Percentiles rank a stretch among this genome's conserved stretches.
Evolutionary conservation across 2,888 invertebrate genomes (phyloP).

Genomic region (Eupithecia tripunctaria): DNA sequence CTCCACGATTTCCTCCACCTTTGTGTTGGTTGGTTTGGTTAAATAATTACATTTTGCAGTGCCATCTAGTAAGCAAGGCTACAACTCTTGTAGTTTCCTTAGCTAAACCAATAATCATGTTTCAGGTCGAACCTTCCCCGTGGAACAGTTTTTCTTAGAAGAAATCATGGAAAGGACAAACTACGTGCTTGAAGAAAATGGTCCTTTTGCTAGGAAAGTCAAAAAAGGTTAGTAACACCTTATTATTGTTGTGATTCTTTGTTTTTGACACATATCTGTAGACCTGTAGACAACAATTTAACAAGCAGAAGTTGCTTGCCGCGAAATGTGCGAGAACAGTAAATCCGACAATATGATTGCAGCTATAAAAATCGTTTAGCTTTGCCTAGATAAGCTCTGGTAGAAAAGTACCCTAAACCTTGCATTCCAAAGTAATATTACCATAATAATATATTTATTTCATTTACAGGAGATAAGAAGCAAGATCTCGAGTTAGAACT

Average conservation of each 20-base stretch:
- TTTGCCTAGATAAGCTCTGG: not conserved
- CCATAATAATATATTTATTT: constrained; percentile 15
- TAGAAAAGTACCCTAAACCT: not conserved
- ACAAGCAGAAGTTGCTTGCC: no score
- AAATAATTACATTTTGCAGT: not conserved
- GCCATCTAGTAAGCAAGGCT: not conserved
- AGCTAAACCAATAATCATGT: constrained; percentile 30
- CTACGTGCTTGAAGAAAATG: constrained; percentile 80
- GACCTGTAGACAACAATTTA: no score
- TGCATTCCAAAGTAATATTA: not conserved
- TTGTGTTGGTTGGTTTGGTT: no score
- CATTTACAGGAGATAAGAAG: constrained; percentile 70
- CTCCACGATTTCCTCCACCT: no score
- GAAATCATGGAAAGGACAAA: constrained; percentile 88
- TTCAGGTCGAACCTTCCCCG: constrained; percentile 91
- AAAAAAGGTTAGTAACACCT: constrained; percentile 75
- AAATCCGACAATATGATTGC: no score
- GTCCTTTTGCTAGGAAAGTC: constrained; percentile 86
- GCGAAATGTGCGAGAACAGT: no score
- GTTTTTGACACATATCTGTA: no score
- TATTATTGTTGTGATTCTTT: no score
- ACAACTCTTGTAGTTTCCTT: not conserved
- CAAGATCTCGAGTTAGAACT: constrained; percentile 86
- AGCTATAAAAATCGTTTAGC: not conserved
- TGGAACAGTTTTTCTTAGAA: constrained; percentile 91